Percentiles rank a stretch among this genome's conserved stretches.
phyloP scores from a whole-genome alignment of 2,888 invertebrate species.

The Mesorhabditis belari region DNA sequence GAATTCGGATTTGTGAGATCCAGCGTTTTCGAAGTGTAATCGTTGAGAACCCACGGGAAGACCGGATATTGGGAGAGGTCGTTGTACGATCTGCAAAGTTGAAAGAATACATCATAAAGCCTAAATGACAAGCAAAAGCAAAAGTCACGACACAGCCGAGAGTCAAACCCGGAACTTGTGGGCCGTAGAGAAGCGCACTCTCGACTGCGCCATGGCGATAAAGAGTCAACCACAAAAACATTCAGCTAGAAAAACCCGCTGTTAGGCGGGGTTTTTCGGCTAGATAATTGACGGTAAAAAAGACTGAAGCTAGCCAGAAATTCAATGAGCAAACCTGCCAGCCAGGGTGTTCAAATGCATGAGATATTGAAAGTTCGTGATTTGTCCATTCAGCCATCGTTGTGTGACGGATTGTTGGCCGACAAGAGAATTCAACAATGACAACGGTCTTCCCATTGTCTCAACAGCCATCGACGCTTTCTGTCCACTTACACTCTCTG shows the following conservation, averaged over 20 bases:
- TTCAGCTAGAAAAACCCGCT: too few relatives aligned
- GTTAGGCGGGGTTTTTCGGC: too few relatives aligned
- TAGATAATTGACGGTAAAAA: too few relatives aligned
- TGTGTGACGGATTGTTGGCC: slow-evolving; percentile 70
- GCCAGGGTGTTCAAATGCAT: slow-evolving; percentile 98
- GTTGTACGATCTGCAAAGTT: slow-evolving; percentile 71
- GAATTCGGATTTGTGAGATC: slow-evolving; percentile 79
- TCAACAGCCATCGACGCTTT: slow-evolving; percentile 92
- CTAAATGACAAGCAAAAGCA: background rate
- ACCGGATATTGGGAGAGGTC: slow-evolving; percentile 99
- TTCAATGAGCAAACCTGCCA: slow-evolving; percentile 64
- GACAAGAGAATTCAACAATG: slow-evolving; percentile 30
- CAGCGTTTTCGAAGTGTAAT: slow-evolving; percentile 81
- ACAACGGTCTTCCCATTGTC: slow-evolving; percentile 58
- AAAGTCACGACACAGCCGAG: too few relatives aligned
- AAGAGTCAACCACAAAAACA: too few relatives aligned
- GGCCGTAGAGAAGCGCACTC: too few relatives aligned
- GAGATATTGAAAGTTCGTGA: slow-evolving; percentile 62
- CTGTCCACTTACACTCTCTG: slow-evolving; percentile 91
- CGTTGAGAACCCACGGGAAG: slow-evolving; percentile 93
- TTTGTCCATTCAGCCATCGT: slow-evolving; percentile 74
- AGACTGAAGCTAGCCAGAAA: too few relatives aligned
- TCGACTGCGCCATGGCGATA: too few relatives aligned
- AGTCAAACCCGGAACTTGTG: too few relatives aligned
- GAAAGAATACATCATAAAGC: background rate